Evolutionary conservation across 2,888 invertebrate species (phyloP), one percentile per base, ranked within the genome.

Genomic region (Merodon equestris): DNA sequence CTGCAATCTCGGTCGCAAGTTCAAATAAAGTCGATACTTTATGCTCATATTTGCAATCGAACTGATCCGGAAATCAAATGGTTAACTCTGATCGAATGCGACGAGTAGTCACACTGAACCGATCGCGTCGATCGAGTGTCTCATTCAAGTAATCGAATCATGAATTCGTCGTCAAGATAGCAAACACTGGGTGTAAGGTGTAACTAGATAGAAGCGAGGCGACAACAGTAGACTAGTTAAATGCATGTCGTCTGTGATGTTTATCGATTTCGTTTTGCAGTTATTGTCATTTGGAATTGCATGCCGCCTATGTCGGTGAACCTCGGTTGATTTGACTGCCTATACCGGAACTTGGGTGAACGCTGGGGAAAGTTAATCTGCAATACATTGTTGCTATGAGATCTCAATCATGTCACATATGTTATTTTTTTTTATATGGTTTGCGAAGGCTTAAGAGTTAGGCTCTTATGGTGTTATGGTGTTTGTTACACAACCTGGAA

Each of bases 21-120:
- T 34, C 18, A 51, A 13, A 75, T 75, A 70, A 75, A 70, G 45
- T 45, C 57, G 34, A 27, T 44, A 68, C 44, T 75, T 75, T 53
- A 75, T 63, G 56, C 18, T 9, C 40, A 44, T 54, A 68, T 61
- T 74, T 63, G 50, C 63, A 70, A 63, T 63, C 51, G 57, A 63
- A 70, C 42, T 57, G 53, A 56, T 68, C 63, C 63, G 51, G 61
- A 51, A 27, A 34, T 2, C 17, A 51, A 48, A 12, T 40, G 56
- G 63, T 36, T 42, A 45, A 50, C 44, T 45, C 60, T 40, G 61
- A 63, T 19, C 44, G 48, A 74, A 54, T 54, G 44, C 27, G 36
- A 36, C 14, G 27, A 7, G 13, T 36, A 9, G n/a, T 12, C 19
- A 19, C 66, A 27, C 7, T 27, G 27, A 27, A 7, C 7, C 27